Evolutionary conservation across 2,797 vertebrate genomes (phyloP).

Genomic region (Premnoplex brunnescens): DNA sequence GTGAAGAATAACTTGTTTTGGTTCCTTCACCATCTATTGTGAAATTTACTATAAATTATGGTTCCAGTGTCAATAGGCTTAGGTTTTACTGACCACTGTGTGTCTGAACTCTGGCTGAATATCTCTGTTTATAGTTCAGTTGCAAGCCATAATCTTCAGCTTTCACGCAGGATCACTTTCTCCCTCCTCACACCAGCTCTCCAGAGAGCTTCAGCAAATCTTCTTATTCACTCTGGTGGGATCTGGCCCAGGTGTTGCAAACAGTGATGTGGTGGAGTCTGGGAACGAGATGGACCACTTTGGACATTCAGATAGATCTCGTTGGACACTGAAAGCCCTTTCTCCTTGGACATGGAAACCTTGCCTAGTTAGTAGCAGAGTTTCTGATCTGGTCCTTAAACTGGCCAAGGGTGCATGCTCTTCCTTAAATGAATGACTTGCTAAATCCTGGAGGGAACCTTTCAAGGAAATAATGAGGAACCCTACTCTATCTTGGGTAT

Average conservation of each 20-base stretch:
- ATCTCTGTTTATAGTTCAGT: background rate
- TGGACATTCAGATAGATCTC: background rate
- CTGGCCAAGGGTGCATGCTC: background rate
- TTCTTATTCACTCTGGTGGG: background rate
- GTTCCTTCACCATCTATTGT: background rate
- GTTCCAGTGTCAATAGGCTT: background rate
- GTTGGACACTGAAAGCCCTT: background rate
- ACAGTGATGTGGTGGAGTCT: background rate
- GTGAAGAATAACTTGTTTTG: background rate
- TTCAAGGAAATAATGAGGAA: background rate
- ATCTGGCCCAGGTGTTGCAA: background rate
- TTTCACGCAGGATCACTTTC: background rate
- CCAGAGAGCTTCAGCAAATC: background rate
- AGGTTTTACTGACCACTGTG: background rate
- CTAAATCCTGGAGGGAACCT: background rate
- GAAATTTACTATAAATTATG: background rate
- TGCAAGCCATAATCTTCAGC: background rate
- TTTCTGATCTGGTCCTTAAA: background rate
- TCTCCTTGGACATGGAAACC: background rate
- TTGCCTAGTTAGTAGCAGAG: background rate
- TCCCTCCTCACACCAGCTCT: background rate
- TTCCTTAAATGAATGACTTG: background rate
- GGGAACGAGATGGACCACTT: background rate
- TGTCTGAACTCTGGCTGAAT: background rate
- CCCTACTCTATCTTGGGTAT: no score